Percentiles rank a stretch among this genome's conserved stretches.
Evolutionary conservation across 1,140 invertebrate genomes (phyloP).

Genomic region (Calliphora vicina): DNA sequence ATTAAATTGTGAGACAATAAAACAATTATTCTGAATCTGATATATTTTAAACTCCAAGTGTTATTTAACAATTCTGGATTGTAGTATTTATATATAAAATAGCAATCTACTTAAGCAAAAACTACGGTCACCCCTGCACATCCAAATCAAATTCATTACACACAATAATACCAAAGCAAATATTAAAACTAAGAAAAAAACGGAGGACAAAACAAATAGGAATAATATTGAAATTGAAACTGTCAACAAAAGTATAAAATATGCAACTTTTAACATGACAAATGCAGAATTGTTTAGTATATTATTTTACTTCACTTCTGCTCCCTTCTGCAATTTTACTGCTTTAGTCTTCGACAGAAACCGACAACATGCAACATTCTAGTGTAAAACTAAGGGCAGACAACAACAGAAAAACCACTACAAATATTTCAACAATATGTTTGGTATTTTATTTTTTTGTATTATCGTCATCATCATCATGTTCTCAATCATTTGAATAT

Average conservation of each 20-base stretch:
- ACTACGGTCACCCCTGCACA: not conserved
- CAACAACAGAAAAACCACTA: not conserved
- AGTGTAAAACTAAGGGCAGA: not conserved
- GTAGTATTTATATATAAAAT: no score
- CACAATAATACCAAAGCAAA: no score
- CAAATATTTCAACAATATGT: not conserved
- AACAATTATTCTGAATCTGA: no score
- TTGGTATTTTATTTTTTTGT: not conserved
- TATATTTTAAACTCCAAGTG: no score
- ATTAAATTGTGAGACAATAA: no score
- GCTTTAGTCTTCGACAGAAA: not conserved
- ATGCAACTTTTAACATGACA: slow-evolving; percentile 27
- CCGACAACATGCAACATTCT: not conserved
- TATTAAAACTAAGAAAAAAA: no score
- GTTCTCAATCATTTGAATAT: not conserved
- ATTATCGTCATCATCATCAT: not conserved
- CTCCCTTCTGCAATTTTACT: not conserved
- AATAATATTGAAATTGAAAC: slow-evolving; percentile 29
- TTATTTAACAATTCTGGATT: no score
- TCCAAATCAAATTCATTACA: not conserved
- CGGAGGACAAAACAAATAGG: not conserved
- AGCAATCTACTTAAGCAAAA: no score
- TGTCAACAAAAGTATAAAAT: slow-evolving; percentile 19
- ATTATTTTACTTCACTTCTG: not conserved
- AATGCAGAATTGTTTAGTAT: slow-evolving; percentile 10